Conservation (phyloP, 2,113 vertebrate species). For the Pomatostomus ruficeps region DNA sequence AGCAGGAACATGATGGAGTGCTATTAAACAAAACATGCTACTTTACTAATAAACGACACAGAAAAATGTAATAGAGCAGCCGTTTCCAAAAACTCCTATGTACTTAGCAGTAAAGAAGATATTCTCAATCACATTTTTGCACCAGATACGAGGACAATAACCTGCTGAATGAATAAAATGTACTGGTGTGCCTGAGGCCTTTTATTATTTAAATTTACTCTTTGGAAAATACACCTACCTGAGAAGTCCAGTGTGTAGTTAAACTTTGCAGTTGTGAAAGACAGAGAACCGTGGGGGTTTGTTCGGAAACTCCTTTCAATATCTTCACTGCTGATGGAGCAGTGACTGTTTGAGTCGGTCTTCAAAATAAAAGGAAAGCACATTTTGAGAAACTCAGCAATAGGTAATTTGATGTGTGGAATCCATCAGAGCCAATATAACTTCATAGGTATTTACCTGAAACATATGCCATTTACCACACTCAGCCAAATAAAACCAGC, state of each 20-base stretch:
- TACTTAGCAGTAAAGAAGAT: not conserved
- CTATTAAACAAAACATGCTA: not conserved
- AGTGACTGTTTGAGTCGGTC: conserved; percentile 86
- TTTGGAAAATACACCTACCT: conserved; percentile 71
- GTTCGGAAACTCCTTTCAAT: conserved; percentile 89
- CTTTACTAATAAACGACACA: not conserved
- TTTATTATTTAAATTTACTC: not conserved
- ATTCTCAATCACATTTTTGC: not conserved
- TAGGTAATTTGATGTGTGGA: not conserved
- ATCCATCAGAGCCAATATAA: not conserved
- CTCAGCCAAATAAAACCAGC: conserved; percentile 95
- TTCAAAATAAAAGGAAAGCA: conserved; percentile 69
- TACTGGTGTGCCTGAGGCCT: not conserved
- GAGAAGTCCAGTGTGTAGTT: conserved; percentile 91
- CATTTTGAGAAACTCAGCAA: conserved; percentile 16
- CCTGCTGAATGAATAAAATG: not conserved
- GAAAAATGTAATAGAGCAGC: not conserved
- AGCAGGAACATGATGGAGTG: not conserved
- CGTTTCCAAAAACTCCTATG: not conserved
- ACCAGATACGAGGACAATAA: not conserved
- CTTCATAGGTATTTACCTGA: conserved; percentile 75
- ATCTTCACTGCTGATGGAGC: conserved; percentile 91
- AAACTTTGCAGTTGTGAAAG: conserved; percentile 92
- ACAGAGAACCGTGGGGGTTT: conserved; percentile 85
- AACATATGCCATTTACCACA: conserved; percentile 98